A percentile compares a stretch with the other conserved stretches of the same genome.
Evolutionary conservation across 2,797 vertebrate genomes (phyloP).

Genomic region (Arctocebus calabarensis): DNA sequence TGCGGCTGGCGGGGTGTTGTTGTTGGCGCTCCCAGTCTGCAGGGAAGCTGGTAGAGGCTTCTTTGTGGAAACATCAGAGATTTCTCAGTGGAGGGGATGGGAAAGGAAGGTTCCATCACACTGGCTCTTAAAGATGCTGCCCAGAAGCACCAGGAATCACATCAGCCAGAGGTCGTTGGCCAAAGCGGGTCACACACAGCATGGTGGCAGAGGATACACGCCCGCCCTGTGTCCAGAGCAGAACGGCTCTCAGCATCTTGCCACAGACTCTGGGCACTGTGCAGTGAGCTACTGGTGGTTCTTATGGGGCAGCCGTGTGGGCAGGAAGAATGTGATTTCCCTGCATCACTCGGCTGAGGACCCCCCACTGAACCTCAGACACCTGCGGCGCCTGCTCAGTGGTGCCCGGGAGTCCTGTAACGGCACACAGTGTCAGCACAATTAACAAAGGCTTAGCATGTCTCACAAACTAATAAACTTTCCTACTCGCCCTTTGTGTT

Average conservation of each 20-base stretch:
- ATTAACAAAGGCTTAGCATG: constrained; percentile 4
- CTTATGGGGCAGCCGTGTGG: neutral
- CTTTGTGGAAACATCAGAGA: neutral
- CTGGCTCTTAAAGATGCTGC: neutral
- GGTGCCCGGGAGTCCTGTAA: neutral
- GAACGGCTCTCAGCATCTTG: neutral
- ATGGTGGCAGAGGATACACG: neutral
- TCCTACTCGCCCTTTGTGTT: neutral
- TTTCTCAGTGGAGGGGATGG: neutral
- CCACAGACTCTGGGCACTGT: too few species aligned
- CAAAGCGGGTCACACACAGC: neutral
- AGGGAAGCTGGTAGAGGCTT: neutral
- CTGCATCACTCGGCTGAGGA: neutral
- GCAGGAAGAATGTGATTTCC: neutral
- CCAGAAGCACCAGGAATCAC: neutral
- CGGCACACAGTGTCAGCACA: neutral
- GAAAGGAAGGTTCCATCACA: neutral
- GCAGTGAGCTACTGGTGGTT: neutral
- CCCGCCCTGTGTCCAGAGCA: neutral
- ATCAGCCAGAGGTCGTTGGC: neutral
- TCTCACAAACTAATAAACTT: neutral
- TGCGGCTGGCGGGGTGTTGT: neutral
- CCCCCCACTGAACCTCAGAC: neutral
- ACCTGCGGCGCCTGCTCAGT: neutral
- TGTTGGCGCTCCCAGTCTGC: neutral